These are phyloP conservation scores for Tonatia bakeri DNA, from an alignment of 2,113 vertebrate genomes.

Conservation along the genomic window DNA sequence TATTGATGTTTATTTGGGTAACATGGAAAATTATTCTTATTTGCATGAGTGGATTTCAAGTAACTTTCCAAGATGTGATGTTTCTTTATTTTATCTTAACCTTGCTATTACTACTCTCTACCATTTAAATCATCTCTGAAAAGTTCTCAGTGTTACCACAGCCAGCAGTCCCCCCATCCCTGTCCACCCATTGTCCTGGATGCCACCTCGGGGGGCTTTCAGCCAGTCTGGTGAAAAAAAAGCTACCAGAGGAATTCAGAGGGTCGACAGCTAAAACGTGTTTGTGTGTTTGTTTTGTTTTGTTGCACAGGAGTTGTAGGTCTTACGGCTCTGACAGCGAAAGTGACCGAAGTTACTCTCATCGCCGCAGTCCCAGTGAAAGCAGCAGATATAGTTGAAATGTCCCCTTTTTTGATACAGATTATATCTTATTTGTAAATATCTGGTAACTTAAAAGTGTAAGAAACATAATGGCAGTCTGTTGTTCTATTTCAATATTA, in stretches of 20 bases:
- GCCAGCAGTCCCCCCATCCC: too few relatives aligned
- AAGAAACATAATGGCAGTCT: conserved; percentile 49
- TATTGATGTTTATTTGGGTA: neutral
- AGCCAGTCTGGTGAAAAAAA: neutral
- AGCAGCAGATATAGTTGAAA: conserved; percentile 93
- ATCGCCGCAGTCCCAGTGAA: conserved; percentile 89
- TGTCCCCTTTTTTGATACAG: neutral
- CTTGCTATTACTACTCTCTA: neutral
- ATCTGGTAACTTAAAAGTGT: conserved; percentile 56
- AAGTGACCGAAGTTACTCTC: conserved; percentile 90
- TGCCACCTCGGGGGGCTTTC: neutral
- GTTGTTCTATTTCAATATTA: conserved; percentile 51
- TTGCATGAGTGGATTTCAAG: conserved; percentile 9
- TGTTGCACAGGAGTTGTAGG: conserved; percentile 76
- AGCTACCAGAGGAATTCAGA: neutral
- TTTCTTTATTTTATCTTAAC: neutral
- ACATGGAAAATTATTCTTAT: neutral
- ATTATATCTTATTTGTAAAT: conserved; percentile 58
- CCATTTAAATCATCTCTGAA: neutral
- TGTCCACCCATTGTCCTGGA: too few relatives aligned
- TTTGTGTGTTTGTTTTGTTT: neutral
- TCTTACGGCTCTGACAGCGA: conserved; percentile 91
- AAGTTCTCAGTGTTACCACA: neutral
- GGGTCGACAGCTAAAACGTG: neutral
- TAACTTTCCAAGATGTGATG: neutral